These are phyloP conservation scores for Vesta saturnalis DNA, from an alignment of 2,888 invertebrate species.

Conservation along the genomic window DNA sequence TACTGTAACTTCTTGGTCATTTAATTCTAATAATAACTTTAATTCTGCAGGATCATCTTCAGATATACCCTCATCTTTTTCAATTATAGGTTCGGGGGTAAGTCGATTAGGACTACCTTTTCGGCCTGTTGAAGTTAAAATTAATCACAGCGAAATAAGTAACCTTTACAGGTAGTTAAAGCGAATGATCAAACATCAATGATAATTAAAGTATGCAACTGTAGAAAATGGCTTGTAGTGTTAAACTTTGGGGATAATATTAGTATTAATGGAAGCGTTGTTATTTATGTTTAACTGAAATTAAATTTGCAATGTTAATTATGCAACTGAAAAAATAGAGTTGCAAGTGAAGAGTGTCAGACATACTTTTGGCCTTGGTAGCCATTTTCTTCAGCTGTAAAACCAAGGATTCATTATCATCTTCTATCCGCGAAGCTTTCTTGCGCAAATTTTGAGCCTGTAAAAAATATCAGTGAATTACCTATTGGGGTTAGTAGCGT, in stretches of 20 bases:
- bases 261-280: slow-evolving; percentile 25
- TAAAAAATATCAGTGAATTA: slow-evolving; percentile 61
- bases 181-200: slow-evolving; percentile 30
- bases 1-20: slow-evolving; percentile 89
- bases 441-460: slow-evolving; percentile 89
- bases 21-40: slow-evolving; percentile 84
- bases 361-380: slow-evolving; percentile 60
- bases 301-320: slow-evolving; percentile 18
- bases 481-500: slow-evolving; percentile 57
- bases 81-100: slow-evolving; percentile 71
- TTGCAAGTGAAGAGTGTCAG: slow-evolving; percentile 17
- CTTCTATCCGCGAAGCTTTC: slow-evolving; percentile 92
- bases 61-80: slow-evolving; percentile 78
- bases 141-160: slow-evolving; percentile 5
- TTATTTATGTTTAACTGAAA: slow-evolving; percentile 17
- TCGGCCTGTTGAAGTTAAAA: slow-evolving; percentile 64
- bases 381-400: slow-evolving; percentile 97
- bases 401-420: slow-evolving; percentile 95
- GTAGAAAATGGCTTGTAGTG: slow-evolving; percentile 64
- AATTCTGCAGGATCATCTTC: slow-evolving; percentile 87
- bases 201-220: slow-evolving; percentile 50
- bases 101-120: slow-evolving; percentile 75
- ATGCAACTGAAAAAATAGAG: slow-evolving; percentile 31
- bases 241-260: slow-evolving; percentile 34
- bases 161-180: slow-evolving; percentile 38